Evolutionary conservation across 1,140 invertebrate species (phyloP).

Genomic region (Musca vetustissima): DNA sequence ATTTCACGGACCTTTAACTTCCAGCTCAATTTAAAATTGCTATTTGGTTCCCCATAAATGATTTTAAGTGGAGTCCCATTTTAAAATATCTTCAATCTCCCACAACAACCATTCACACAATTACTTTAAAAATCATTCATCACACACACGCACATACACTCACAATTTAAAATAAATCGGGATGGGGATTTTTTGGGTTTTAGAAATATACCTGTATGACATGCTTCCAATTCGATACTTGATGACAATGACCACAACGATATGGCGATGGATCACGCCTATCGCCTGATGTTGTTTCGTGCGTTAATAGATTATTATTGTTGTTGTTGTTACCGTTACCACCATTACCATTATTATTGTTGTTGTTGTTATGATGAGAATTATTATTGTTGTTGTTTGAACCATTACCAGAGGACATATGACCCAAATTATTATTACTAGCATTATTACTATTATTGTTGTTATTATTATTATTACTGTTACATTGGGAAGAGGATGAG

Average conservation of each 20-base stretch:
- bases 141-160: neutral
- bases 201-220: slow-evolving; percentile 68
- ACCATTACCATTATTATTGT: slow-evolving; percentile 19
- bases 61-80: no score
- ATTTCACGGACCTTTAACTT: no score
- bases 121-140: neutral
- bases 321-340: slow-evolving; percentile 41
- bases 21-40: no score
- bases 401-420: neutral
- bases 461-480: slow-evolving; percentile 2
- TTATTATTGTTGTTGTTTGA: slow-evolving; percentile 19
- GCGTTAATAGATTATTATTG: slow-evolving; percentile 48
- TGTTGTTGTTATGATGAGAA: slow-evolving; percentile 25
- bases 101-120: neutral
- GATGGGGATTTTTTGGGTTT: slow-evolving; percentile 2
- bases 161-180: neutral
- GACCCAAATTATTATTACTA: slow-evolving; percentile 8
- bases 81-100: no score
- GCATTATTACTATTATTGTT: slow-evolving; percentile 4
- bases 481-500: slow-evolving; percentile 29
- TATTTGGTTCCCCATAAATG: no score
- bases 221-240: slow-evolving; percentile 78
- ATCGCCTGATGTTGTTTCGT: slow-evolving; percentile 37
- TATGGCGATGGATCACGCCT: slow-evolving; percentile 61
- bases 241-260: slow-evolving; percentile 73